Conservation (phyloP, 2,113 vertebrate genomes). For the Ailurus styani region DNA sequence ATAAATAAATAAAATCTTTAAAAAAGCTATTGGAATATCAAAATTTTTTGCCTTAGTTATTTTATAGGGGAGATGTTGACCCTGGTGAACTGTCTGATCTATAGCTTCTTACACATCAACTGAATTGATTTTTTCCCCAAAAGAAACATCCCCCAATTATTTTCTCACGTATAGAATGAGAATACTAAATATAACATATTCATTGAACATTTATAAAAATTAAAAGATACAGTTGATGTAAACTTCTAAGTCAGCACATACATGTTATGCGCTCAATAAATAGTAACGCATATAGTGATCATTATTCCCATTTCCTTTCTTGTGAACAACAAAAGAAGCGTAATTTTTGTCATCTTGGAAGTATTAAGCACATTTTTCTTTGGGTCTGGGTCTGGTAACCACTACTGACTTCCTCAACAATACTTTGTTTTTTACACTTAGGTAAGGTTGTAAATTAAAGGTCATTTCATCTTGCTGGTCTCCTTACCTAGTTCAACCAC, state of each 20-base stretch:
- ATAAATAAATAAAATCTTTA: too few species aligned
- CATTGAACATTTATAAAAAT: neutral
- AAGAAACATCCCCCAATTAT: neutral
- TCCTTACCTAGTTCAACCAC: neutral
- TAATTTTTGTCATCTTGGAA: neutral
- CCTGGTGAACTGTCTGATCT: neutral
- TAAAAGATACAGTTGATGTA: neutral
- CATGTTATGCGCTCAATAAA: neutral
- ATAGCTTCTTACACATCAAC: neutral
- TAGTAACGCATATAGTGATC: neutral
- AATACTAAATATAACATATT: neutral
- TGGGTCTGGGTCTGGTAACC: neutral
- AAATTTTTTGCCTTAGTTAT: neutral
- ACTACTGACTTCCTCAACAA: neutral
- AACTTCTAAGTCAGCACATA: neutral
- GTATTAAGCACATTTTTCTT: neutral
- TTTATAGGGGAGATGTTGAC: neutral
- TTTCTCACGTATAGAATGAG: slow-evolving; percentile 22
- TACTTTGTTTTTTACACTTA: neutral
- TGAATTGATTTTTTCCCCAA: neutral
- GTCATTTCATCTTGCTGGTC: neutral
- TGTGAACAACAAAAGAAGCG: neutral
- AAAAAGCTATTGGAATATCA: neutral
- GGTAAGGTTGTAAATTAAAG: slow-evolving; percentile 20
- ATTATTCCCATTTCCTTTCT: neutral